Base-by-base conservation (phyloP, 2,888 invertebrate species). In the Pachydiplax longipennis region DNA sequence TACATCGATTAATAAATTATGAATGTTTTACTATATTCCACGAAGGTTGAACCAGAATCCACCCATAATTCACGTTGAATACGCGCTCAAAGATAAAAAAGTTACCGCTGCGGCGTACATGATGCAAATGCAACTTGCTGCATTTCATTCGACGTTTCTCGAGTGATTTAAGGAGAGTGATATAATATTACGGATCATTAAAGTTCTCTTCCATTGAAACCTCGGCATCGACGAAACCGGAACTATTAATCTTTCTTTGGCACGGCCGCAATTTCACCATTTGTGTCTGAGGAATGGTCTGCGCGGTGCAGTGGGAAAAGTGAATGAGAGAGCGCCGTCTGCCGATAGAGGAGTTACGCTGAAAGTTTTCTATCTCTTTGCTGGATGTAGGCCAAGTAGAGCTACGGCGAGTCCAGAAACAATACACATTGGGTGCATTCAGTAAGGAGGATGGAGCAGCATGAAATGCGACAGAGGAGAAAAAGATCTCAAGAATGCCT, bases 271-370 rank as follows among this genome's bases (percentile, higher is more conserved):
- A 53, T 83, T 31, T 58, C 83, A 31, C 35, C 18, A 13, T 35
- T 25, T 58, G 53, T 2, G 18, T 58, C 58, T 53, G 58, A 58
- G 83, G 83, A 83, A 83, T 58, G 83, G 35, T 83, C 58, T 83
- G 31, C 83, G 83, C 8, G n/a, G 53, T 31, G 83, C 58, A 58
- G 13, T 58, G 35, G 83, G 83, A 83, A 83, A 83, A 83, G 83
- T 83, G 83, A 83, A 83, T 83, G 83, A 61, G 58, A 18, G 53
- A 31, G 83, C 31, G 53, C 53, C 15, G 25, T n/a, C 35, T 25
- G 31, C 12, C 25, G 82, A 8, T 31, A 12, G 58, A 83, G 31
- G 35, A 83, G 83, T 58, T 35, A 53, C 25, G 53, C 58, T 53
- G 58, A 83, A 83, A 58, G 53, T 58, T 83, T 58, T 61, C 40